Conservation (phyloP, 2,797 vertebrate species). For the Falco concolor region DNA sequence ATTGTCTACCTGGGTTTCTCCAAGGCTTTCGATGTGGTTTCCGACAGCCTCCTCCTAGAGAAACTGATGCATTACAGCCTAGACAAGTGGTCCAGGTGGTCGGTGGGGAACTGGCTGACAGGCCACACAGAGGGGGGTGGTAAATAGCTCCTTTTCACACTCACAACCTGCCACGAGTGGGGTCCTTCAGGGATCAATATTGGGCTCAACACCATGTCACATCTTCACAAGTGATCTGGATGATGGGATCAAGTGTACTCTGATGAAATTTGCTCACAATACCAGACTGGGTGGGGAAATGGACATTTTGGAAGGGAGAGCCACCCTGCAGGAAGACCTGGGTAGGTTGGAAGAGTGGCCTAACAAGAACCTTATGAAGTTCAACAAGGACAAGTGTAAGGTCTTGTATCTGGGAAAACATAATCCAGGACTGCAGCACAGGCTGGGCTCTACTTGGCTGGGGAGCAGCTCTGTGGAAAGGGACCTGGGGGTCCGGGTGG, state of each 20-base stretch:
- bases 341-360: too few relatives aligned
- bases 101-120: too few relatives aligned
- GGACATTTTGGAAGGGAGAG: too few relatives aligned
- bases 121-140: neutral
- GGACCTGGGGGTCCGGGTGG: neutral
- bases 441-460: neutral
- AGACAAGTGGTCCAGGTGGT: too few relatives aligned
- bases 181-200: neutral
- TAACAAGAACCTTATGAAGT: too few relatives aligned
- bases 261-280: neutral
- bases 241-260: neutral
- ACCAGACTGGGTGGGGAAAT: neutral
- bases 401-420: too few relatives aligned
- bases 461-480: neutral
- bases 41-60: too few relatives aligned
- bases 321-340: too few relatives aligned
- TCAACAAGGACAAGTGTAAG: too few relatives aligned
- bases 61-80: too few relatives aligned
- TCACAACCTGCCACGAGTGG: neutral
- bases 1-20: too few relatives aligned
- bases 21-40: too few relatives aligned
- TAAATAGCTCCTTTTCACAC: neutral
- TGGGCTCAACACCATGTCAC: neutral
- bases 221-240: neutral
- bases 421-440: neutral